Percentiles rank a stretch among this genome's conserved stretches.
phyloP scores from a whole-genome alignment of 2,113 vertebrate species.

The Vanacampus margaritifer region DNA sequence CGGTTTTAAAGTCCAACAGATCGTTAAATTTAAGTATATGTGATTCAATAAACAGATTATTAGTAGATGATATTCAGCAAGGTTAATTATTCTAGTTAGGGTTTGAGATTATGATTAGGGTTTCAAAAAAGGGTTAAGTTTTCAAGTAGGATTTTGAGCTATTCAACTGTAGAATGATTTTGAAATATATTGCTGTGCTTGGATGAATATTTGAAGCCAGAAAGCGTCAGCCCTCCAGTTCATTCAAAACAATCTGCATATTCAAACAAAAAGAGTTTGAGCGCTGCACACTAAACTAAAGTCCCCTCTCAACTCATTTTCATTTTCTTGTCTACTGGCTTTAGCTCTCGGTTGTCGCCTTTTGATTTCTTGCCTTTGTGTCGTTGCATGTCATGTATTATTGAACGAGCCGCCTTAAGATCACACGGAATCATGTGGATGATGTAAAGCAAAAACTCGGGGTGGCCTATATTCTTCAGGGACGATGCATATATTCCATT shows the following conservation, averaged over 20 bases:
- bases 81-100: no score
- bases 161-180: slow-evolving; percentile 26
- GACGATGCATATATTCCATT: background rate
- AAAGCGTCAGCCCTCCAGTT: slow-evolving; percentile 18
- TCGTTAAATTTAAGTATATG: no score
- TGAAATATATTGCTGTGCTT: slow-evolving; percentile 10
- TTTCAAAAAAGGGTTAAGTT: background rate
- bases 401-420: slow-evolving; percentile 10
- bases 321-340: slow-evolving; percentile 1
- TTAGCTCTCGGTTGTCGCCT: slow-evolving; percentile 8
- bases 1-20: no score
- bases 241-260: slow-evolving; percentile 34
- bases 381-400: slow-evolving; percentile 1
- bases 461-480: slow-evolving; percentile 4
- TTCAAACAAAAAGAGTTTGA: slow-evolving; percentile 15
- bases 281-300: slow-evolving; percentile 5
- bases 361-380: slow-evolving; percentile 3
- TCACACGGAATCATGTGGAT: slow-evolving; percentile 1
- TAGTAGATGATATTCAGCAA: no score
- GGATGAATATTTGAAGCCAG: slow-evolving; percentile 5
- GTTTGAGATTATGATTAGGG: no score
- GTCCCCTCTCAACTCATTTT: slow-evolving; percentile 3
- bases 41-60: no score
- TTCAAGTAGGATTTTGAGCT: slow-evolving; percentile 7
- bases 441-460: background rate